Percentiles rank a stretch among this genome's conserved stretches.
Evolutionary conservation across 2,888 invertebrate species (phyloP).

Genomic region (Patella pellucida): DNA sequence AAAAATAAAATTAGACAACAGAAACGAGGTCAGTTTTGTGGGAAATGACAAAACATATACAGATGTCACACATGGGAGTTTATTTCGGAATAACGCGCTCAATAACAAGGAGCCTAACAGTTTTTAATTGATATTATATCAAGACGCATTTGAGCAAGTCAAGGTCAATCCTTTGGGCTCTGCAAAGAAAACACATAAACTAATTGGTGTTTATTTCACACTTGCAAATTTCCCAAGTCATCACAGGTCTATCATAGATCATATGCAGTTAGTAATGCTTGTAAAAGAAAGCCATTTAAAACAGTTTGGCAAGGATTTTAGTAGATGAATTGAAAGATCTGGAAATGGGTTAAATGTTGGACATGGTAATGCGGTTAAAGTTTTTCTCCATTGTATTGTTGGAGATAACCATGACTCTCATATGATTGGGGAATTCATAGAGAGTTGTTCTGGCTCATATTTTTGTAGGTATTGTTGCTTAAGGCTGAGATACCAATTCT

Average conservation of each 20-base stretch:
- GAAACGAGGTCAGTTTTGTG: not conserved
- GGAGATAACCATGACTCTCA: slow-evolving; percentile 31
- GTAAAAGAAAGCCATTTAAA: slow-evolving; percentile 28
- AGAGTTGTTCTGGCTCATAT: slow-evolving; percentile 26
- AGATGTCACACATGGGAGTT: slow-evolving; percentile 25
- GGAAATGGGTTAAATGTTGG: slow-evolving; percentile 22
- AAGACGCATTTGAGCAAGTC: slow-evolving; percentile 37
- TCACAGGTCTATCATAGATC: slow-evolving; percentile 29
- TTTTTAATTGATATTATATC: slow-evolving; percentile 29
- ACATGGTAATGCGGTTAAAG: slow-evolving; percentile 14
- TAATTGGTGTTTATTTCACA: slow-evolving; percentile 33
- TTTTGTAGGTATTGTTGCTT: slow-evolving; percentile 31
- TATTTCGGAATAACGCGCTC: slow-evolving; percentile 22
- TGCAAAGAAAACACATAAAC: slow-evolving; percentile 34
- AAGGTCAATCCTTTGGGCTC: slow-evolving; percentile 36
- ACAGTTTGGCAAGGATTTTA: slow-evolving; percentile 16
- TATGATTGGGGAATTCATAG: slow-evolving; percentile 28
- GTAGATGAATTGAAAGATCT: slow-evolving; percentile 23
- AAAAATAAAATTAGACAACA: not conserved
- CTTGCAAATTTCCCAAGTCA: slow-evolving; percentile 24
- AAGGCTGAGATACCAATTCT: not conserved
- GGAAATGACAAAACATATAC: not conserved
- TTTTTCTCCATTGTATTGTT: slow-evolving; percentile 17
- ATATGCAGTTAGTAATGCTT: slow-evolving; percentile 34
- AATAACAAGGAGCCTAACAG: not conserved